Percentiles rank a stretch among this genome's conserved stretches.
Conservation (phyloP, 2,888 invertebrate genomes). For the Pheosia tremula region DNA sequence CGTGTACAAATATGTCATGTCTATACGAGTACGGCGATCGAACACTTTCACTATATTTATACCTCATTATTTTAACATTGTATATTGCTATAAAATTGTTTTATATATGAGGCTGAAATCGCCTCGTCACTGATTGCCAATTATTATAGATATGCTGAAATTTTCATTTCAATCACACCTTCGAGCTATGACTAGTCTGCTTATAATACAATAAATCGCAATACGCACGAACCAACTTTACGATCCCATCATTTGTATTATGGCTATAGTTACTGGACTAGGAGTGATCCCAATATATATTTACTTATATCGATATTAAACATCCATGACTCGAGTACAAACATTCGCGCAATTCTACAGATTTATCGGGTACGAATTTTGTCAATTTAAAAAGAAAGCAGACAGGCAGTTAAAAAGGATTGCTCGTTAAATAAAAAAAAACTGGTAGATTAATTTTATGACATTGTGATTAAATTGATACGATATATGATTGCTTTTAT, state of each 20-base stretch:
- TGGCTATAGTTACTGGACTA: no score
- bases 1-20: constrained; percentile 4
- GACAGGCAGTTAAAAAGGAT: no score
- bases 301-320: no score
- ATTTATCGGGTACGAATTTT: no score
- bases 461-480: neutral
- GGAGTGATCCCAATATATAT: no score
- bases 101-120: constrained; percentile 36
- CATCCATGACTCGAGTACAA: no score
- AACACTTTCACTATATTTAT: constrained; percentile 27
- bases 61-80: constrained; percentile 15
- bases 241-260: no score
- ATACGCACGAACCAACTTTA: no score
- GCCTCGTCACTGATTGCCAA: constrained; percentile 56
- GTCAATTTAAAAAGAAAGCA: no score
- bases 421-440: no score
- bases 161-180: constrained; percentile 5
- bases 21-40: neutral
- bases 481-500: neutral
- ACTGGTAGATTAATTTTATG: neutral
- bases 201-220: no score
- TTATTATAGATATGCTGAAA: constrained; percentile 30
- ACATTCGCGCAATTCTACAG: no score
- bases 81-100: constrained; percentile 17
- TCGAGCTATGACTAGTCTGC: neutral